Conservation (phyloP, 2,888 invertebrate species). For the Nemapogon koenigi region DNA sequence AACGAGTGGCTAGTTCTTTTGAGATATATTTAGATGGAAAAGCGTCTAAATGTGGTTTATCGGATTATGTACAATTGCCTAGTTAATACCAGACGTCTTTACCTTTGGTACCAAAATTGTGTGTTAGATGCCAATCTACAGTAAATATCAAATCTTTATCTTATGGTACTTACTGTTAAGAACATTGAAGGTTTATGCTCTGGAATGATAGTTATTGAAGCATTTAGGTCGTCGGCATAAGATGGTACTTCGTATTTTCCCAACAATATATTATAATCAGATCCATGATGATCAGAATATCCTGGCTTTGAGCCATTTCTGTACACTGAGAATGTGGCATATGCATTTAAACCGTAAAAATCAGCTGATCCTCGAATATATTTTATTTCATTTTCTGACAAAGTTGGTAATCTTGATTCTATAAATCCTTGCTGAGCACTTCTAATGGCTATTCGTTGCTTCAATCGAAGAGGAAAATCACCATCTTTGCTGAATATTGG, state of each 20-base stretch:
- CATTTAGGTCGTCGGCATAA: conserved; percentile 26
- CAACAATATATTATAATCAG: neutral
- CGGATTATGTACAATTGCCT: too few species aligned
- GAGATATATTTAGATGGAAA: too few species aligned
- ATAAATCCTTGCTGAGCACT: conserved; percentile 53
- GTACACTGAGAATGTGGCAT: conserved; percentile 48
- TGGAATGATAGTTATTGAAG: conserved; percentile 22
- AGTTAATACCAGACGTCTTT: too few species aligned
- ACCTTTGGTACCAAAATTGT: too few species aligned
- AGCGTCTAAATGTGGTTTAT: too few species aligned
- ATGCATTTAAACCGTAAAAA: conserved; percentile 70
- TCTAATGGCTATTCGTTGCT: conserved; percentile 42
- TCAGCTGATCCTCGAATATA: conserved; percentile 58
- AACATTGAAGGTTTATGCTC: conserved; percentile 33
- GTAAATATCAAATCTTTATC: neutral
- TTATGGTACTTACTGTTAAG: conserved; percentile 29
- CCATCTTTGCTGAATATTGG: conserved; percentile 59
- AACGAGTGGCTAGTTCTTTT: too few species aligned
- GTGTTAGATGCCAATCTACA: too few species aligned
- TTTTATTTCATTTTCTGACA: conserved; percentile 55
- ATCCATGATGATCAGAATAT: neutral
- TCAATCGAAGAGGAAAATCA: conserved; percentile 64
- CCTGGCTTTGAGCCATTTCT: conserved; percentile 4
- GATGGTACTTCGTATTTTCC: conserved; percentile 21
- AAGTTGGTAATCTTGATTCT: conserved; percentile 54